Evolutionary conservation across 2,797 vertebrate genomes (phyloP).

Genomic region (Pempheris klunzingeri): DNA sequence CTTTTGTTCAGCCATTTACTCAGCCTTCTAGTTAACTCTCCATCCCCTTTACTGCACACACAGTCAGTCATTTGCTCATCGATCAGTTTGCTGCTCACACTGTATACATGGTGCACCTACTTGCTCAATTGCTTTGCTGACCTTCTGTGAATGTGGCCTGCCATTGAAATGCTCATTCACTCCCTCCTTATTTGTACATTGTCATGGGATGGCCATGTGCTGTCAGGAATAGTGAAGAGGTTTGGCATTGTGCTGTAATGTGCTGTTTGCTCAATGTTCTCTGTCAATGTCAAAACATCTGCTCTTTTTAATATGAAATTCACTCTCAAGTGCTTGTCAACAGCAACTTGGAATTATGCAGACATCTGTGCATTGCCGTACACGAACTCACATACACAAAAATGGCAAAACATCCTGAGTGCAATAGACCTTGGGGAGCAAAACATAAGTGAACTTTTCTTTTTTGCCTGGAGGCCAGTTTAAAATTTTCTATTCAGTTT

Average conservation of each 20-base stretch:
- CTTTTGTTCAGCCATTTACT: constrained; percentile 78
- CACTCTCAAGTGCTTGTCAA: constrained; percentile 76
- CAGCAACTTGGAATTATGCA: constrained; percentile 64
- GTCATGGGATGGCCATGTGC: constrained; percentile 78
- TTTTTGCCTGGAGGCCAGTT: constrained; percentile 55
- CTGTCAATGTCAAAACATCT: constrained; percentile 80
- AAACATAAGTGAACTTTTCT: constrained; percentile 64
- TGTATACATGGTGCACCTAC: constrained; percentile 63
- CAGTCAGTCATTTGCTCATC: constrained; percentile 67
- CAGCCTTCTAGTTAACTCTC: constrained; percentile 79
- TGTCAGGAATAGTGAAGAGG: constrained; percentile 80
- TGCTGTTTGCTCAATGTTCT: constrained; percentile 81
- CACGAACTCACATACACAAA: constrained; percentile 40
- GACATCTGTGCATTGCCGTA: constrained; percentile 46
- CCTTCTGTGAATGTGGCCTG: constrained; percentile 76
- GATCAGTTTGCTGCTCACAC: constrained; percentile 69
- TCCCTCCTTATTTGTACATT: constrained; percentile 73
- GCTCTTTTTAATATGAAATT: constrained; percentile 76
- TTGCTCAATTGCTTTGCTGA: constrained; percentile 75
- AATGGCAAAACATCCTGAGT: constrained; percentile 58
- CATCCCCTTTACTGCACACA: constrained; percentile 59
- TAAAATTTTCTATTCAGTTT: constrained; percentile 60
- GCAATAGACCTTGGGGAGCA: constrained; percentile 75
- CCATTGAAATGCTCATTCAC: constrained; percentile 79
- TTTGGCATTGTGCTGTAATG: constrained; percentile 81